Evolutionary conservation across 2,888 invertebrate genomes (phyloP), one percentile per base, ranked within the genome.

Genomic region (Apomyelois bistriatella): DNA sequence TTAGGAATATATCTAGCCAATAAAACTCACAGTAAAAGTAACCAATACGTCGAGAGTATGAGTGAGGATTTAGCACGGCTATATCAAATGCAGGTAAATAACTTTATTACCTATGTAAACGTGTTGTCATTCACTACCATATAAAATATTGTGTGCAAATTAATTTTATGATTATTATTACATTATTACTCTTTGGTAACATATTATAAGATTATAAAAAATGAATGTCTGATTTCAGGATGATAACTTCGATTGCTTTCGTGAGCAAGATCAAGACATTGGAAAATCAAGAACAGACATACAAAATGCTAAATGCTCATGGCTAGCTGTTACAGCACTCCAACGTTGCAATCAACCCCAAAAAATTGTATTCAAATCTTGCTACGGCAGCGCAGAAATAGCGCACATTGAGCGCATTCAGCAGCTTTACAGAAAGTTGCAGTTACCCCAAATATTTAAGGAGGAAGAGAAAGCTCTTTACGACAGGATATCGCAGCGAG

Each of bases 41-140:
- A 95, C 69, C 86, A 93, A 7, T 94, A 94, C 72, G 94, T 95
- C 0, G 94, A 95, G 76, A 93, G 93, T 0, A 95, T 98, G 59
- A 89, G 97, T 6, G 76, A 96, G 43, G 94, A 97, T 81, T 95
- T 99, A 91, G 99, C 99, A 13, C 94, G 95, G 61, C 94, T 97
- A 61, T 98, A 95, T 78, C 99, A 99, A 92, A 95, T 97, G 38
- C 96, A 97, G 91, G 96, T 94, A 69, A 82, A 82, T 41, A 22
- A 12, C 17, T 32, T 48, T 8, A 1, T 2, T 30, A 4, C n/a
- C n/a, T n/a, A n/a, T n/a, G n/a, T 9, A 28, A 38, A n/a, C n/a
- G n/a, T 10, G 13, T 35, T 10, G 22, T 5, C 22, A 22, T 22
- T 5, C n/a, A n/a, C n/a, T n/a, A n/a, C n/a, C n/a, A n/a, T n/a